Evolutionary conservation across 2,888 invertebrate species (phyloP), one percentile per base, ranked within the genome.

Genomic region (Melinopterus prodromus): DNA sequence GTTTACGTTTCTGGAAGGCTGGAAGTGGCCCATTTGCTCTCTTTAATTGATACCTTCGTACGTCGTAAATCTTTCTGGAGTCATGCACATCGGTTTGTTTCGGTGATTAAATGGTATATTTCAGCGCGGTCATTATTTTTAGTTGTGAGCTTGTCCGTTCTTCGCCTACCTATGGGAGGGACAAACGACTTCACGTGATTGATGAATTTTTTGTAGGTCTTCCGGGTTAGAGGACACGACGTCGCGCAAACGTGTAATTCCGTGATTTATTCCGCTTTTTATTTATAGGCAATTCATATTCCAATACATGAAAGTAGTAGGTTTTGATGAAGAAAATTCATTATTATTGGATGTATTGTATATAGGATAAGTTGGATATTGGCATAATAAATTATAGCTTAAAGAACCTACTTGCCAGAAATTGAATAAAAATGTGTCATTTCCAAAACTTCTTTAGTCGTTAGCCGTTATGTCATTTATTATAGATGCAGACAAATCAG

Each of bases 41-140:
- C 53, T 53, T 53, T 53, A 53, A 53, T 53, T 53, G 53, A 53
- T 53, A 53, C 53, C 53, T 53, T 53, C 53, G 53, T 53, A 53
- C 53, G 53, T 53, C 53, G 53, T 53, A 53, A 53, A 53, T 53
- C 53, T 53, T 53, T 7, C 53, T 26, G 5, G 53, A 12, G 53
- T 7, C 53, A 53, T 53, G 53, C 53, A 53, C 5, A 53, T 53
- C 53, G 53, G 53, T 53, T 53, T 53, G 53, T 53, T 53, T 53
- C 53, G 53, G 53, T 53, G 53, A 53, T 53, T 53, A 53, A 53
- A 53, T 53, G 53, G 53, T 53, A 53, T 53, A 12, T 53, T 53
- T 53, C 53, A 53, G 12, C 53, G 53, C 12, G 53, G 53, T 53
- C 53, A 53, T 53, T 53, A 53, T 53, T 53, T 53, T 53, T 53